Conservation (phyloP, 2,113 vertebrate genomes). For the Upupa epops region DNA sequence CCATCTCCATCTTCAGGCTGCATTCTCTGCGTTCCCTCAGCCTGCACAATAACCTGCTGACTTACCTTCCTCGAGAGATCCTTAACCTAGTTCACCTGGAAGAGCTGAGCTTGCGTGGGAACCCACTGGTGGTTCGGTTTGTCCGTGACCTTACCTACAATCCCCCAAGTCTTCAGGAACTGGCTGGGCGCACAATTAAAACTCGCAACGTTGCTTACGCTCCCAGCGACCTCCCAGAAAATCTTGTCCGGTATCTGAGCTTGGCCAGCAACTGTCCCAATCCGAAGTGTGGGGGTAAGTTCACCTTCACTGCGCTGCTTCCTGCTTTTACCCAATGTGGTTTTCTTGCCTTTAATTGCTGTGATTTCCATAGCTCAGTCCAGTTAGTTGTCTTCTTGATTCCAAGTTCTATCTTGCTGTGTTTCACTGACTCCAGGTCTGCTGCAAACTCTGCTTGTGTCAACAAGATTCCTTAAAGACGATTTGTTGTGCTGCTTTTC, state of each 20-base stretch:
- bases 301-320: neutral
- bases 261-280: conserved; percentile 97
- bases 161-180: conserved; percentile 78
- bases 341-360: neutral
- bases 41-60: conserved; percentile 96
- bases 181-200: conserved; percentile 79
- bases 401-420: neutral
- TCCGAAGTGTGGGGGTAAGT: conserved; percentile 92
- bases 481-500: neutral
- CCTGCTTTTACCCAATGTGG: neutral
- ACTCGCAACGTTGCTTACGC: conserved; percentile 76
- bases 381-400: neutral
- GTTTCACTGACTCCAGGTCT: neutral
- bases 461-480: too few relatives aligned
- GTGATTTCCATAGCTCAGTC: neutral
- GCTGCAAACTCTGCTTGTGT: too few relatives aligned
- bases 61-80: conserved; percentile 96
- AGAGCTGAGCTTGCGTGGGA: conserved; percentile 95
- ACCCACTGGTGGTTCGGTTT: conserved; percentile 90
- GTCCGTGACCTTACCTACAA: conserved; percentile 80
- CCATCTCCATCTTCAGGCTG: conserved; percentile 75
- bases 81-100: conserved; percentile 90
- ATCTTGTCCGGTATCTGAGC: conserved; percentile 87
- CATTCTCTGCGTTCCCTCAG: conserved; percentile 94
- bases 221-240: conserved; percentile 83